Base-by-base conservation (phyloP, 2,888 invertebrate species). In the Isotomurus palustris region DNA sequence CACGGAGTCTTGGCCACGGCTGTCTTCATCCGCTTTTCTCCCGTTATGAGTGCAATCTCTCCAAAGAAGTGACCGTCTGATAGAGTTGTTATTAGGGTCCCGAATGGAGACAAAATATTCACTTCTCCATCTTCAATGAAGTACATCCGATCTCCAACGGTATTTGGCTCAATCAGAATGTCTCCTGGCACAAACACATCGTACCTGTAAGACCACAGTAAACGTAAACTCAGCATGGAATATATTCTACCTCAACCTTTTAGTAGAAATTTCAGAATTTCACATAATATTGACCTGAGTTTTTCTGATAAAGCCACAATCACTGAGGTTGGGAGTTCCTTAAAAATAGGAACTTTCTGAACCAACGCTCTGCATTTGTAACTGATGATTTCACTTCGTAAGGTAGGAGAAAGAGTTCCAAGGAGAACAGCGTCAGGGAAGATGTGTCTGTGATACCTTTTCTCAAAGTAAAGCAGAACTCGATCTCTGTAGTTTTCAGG, bases 1-100 rank as follows among this genome's bases (percentile, higher is more conserved):
- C 82, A 82, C 28, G 80, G 79, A 67, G 83, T 82, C n/a, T 83
- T 76, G 0, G 84, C 82, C 10, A 83, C 75, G 1, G 82, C 78
- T 17, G 80, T 81, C 0, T 81, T 81, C 0, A 79, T 76, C 29
- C 83, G 75, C 55, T 79, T 79, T 53, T 78, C 77, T 68, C 81
- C 80, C 52, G 79, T 78, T 25, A 84, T 71, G 29, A 84, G 72
- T 0, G 82, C 80, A 29, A 83, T 77, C 72, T 83, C 84, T 1
- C 84, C 84, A 69, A 84, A 84, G 71, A 82, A 78, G 0, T 79
- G 80, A 6, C 83, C 84, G 64, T 83, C 83, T 59, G 81, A 79
- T 45, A 83, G 71, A 64, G 81, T 81, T 56, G 80, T 80, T 12
- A 61, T 21, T 14, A 58, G 43, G 12, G 8, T 51, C 8, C 66